Conservation (phyloP, 92 coral and sea anemone species). For the Ricordea florida region DNA sequence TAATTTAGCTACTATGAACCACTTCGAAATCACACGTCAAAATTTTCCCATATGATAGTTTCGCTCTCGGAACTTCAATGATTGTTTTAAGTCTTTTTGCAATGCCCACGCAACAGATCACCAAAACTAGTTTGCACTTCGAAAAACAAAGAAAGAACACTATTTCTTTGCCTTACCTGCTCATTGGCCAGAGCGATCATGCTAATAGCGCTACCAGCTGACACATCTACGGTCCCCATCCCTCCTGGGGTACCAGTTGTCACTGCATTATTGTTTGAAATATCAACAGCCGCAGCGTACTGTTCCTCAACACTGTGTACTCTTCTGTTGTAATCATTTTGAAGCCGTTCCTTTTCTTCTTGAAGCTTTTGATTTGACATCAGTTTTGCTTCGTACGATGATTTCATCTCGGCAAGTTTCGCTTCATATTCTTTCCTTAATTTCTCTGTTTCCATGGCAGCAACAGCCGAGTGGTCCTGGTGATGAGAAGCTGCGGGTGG, state of each 20-base stretch:
- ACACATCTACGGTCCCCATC: slow-evolving; percentile 6
- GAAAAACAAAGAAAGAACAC: too few species aligned
- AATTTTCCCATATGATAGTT: not conserved
- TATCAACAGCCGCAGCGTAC: slow-evolving; percentile 23
- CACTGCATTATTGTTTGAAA: too few species aligned
- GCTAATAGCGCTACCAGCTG: slow-evolving; percentile 59
- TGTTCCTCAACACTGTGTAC: slow-evolving; percentile 89
- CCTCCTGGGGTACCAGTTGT: not conserved
- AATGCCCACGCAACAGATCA: too few species aligned
- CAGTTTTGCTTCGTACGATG: slow-evolving; percentile 87
- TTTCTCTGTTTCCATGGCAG: slow-evolving; percentile 81
- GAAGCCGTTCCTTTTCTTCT: slow-evolving; percentile 78
- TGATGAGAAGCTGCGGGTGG: slow-evolving; percentile 49
- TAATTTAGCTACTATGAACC: too few species aligned
- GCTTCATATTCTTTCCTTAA: slow-evolving; percentile 84
- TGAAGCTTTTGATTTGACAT: slow-evolving; percentile 92
- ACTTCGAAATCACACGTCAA: not conserved
- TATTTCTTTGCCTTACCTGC: not conserved
- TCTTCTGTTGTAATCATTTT: slow-evolving; percentile 76
- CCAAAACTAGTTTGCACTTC: too few species aligned
- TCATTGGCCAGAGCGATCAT: slow-evolving; percentile 48
- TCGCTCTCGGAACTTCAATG: not conserved
- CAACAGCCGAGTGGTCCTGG: slow-evolving; percentile 63
- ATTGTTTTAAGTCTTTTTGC: too few species aligned
- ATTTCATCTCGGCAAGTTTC: slow-evolving; percentile 85